Conservation (phyloP, 2,888 invertebrate genomes). For the Hirtodrosophila trivittata region DNA sequence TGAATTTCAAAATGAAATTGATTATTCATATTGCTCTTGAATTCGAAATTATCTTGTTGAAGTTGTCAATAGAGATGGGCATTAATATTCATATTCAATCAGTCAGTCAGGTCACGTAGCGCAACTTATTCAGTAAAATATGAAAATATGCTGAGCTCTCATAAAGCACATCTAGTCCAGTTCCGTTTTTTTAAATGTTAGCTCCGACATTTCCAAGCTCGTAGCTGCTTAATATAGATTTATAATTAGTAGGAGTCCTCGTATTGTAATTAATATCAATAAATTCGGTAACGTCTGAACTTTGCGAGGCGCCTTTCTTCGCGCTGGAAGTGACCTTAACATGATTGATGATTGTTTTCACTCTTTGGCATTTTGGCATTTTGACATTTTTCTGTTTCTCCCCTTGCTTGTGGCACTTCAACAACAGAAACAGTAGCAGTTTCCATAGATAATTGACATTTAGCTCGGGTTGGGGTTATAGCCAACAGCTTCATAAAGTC, state of each 20-base stretch:
- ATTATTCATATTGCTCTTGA: slow-evolving; percentile 53
- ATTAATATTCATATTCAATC: slow-evolving; percentile 11
- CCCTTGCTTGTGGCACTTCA: slow-evolving; percentile 4
- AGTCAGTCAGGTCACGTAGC: slow-evolving; percentile 1
- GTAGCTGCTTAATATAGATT: slow-evolving; percentile 35
- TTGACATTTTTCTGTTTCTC: slow-evolving; percentile 11
- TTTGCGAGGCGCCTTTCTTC: slow-evolving; percentile 24
- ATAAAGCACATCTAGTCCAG: too few relatives aligned
- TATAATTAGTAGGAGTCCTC: too few relatives aligned
- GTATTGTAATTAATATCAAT: slow-evolving; percentile 75
- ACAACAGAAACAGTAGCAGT: slow-evolving; percentile 4
- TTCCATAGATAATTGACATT: slow-evolving; percentile 48
- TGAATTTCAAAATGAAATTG: slow-evolving; percentile 40
- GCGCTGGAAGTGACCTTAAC: slow-evolving; percentile 63
- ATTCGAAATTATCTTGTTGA: slow-evolving; percentile 35
- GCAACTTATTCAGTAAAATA: not conserved
- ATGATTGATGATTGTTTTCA: slow-evolving; percentile 77
- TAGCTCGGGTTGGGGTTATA: not conserved
- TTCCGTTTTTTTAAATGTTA: too few relatives aligned
- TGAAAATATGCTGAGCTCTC: not conserved
- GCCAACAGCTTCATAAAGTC: slow-evolving; percentile 17
- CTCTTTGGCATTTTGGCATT: slow-evolving; percentile 71
- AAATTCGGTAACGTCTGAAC: slow-evolving; percentile 48
- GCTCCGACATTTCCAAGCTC: too few relatives aligned
- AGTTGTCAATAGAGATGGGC: slow-evolving; percentile 17